Evolutionary conservation across 2,888 invertebrate species (phyloP).

Genomic region (Phorcus lineatus): DNA sequence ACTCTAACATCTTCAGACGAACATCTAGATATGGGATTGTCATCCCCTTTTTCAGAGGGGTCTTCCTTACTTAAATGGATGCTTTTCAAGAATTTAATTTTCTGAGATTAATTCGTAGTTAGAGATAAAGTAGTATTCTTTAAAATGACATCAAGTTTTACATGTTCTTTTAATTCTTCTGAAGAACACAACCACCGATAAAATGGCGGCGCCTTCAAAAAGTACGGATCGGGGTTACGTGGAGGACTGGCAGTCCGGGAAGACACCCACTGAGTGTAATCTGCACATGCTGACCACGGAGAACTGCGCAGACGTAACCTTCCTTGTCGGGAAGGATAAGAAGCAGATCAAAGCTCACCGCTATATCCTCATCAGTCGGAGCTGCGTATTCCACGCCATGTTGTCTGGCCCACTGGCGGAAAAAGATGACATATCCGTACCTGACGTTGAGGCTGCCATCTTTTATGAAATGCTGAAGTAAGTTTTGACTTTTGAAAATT

Average conservation of each 20-base stretch:
- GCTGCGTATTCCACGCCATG: conserved; percentile 82
- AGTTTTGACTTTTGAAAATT: not conserved
- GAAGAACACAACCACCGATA: no score
- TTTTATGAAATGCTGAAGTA: conserved; percentile 42
- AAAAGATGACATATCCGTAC: conserved; percentile 18
- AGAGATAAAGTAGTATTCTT: no score
- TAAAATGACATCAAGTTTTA: no score
- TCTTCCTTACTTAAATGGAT: no score
- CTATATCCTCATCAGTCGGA: conserved; percentile 79
- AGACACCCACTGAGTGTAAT: not conserved
- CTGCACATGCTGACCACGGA: not conserved
- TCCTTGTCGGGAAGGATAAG: conserved; percentile 32
- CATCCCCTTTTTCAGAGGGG: no score
- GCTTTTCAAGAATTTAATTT: no score
- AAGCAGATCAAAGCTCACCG: conserved; percentile 36
- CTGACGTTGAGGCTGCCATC: conserved; percentile 41
- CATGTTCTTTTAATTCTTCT: no score
- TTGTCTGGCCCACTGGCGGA: conserved; percentile 76
- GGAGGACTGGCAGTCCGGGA: not conserved
- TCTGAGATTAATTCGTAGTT: no score
- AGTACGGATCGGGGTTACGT: not conserved
- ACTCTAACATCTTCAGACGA: no score
- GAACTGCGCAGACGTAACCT: conserved; percentile 38
- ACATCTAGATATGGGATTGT: no score
- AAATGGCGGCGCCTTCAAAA: not conserved